Evolutionary conservation across 2,888 invertebrate genomes (phyloP), one percentile per base, ranked within the genome.

Genomic region (Miltochrista miniata): DNA sequence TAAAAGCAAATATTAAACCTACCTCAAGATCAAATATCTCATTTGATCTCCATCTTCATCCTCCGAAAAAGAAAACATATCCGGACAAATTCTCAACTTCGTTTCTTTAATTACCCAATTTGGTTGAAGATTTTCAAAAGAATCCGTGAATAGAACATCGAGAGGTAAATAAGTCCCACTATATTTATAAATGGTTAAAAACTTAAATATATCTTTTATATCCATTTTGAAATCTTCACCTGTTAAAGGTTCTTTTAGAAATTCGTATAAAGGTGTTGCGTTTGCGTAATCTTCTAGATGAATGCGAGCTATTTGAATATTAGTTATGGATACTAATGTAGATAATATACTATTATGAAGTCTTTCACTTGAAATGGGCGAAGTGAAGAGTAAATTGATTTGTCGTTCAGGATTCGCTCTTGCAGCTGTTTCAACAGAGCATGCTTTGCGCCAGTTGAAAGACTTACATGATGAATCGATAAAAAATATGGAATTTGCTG

Each of bases 401-500:
- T 89, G 87, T 57, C 84, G 42, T n/a, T 53, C 34, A 0, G 68
- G 64, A n/a, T 70, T 60, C 0, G 61, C 48, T 48, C 60, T 60
- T 0, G 68, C 64, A 0, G 67, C 70, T 0, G 70, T 56, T 52
- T 70, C 67, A 1, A 70, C 42, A 0, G 64, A 51, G 36, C 68
- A 70, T 0, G 68, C 68, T 48, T 68, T 60, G 9, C 65, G 54
- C 1, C 60, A 57, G 10, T 84, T 87, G 24, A 94, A 70, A 1
- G 74, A 62, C 4, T 79, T 85, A 64, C 94, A 94, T 0, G 94
- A 93, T 0, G 94, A 94, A 70, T 94, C 94, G 63, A 93, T 92
- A 68, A 94, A 94, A 70, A 94, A 94, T 57, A 94, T 93, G 35
- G 92, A 92, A 29, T 44, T 39, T 1, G 31, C 1, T 13, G 37